Evolutionary conservation across 92 coral and sea anemone genomes (phyloP), one percentile per base, ranked within the genome.

Genomic region (Paragorgia papillata): DNA sequence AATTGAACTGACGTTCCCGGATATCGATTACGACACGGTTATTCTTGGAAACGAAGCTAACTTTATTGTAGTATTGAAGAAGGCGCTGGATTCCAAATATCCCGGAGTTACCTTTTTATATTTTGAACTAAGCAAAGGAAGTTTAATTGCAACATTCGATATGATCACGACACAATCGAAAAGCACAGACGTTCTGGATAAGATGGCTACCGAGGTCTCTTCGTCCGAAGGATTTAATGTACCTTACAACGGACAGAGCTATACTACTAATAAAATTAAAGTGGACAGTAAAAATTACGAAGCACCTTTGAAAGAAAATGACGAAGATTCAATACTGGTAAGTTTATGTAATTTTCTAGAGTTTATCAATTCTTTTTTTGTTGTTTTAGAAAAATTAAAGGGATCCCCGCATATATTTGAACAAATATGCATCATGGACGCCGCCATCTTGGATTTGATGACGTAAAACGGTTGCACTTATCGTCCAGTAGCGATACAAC

Each of bases 161-260:
- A 68, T 68, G 75, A 68, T 68, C 58, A 68, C 75, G 39, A 43
- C 37, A 29, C 55, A 50, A 25, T 68, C 75, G 59, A 68, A 68
- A 15, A 59, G 44, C 30, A 44, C 75, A 22, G 28, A 14, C 21
- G 59, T 28, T 2, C 57, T 68, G 2, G 32, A 43, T 51, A 14
- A 68, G 31, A 7, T 68, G 59, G 75, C 59, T 39, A 29, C 27
- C 55, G 55, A 68, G 40, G 75, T 68, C 37, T 44, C 58, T 8
- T 68, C 75, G 9, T 9, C 9, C 22, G n/a, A 41, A 0, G 75
- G 75, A 68, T 32, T 68, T 22, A 9, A 34, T 1, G 75, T 68
- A 27, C 44, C 28, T 41, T 49, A 21, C 59, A 68, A 68, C 15
- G 75, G 75, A 14, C 39, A 68, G 25, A 53, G 7, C 33, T 68